These are phyloP conservation scores for Poecilia wingei DNA, from an alignment of 2,797 vertebrate species.

Conservation along the genomic window DNA sequence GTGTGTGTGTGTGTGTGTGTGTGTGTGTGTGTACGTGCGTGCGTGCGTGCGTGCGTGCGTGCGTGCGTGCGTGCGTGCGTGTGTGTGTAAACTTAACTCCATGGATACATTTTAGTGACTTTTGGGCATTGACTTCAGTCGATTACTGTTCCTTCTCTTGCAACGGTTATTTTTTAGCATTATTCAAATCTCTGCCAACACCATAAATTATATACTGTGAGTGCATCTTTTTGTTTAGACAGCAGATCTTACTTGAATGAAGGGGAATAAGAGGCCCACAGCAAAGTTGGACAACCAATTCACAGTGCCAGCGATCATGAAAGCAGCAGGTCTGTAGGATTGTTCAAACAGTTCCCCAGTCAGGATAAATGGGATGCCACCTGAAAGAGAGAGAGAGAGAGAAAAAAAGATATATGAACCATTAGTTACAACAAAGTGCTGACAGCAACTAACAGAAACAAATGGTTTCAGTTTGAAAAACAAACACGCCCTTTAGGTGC, in stretches of 20 bases:
- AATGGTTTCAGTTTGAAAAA: neutral
- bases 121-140: neutral
- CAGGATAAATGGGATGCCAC: constrained; percentile 93
- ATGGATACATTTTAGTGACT: neutral
- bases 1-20: too few species aligned
- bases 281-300: constrained; percentile 94
- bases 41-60: too few species aligned
- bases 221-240: neutral
- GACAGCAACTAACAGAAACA: constrained; percentile 7
- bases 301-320: constrained; percentile 88
- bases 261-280: constrained; percentile 92
- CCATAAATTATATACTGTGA: neutral
- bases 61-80: too few species aligned
- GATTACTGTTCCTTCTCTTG: neutral
- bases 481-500: neutral
- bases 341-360: constrained; percentile 94
- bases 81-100: too few species aligned
- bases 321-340: constrained; percentile 88
- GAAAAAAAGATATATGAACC: neutral
- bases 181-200: neutral
- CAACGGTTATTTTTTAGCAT: neutral
- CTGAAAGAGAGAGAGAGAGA: constrained; percentile 63
- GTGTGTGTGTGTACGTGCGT: too few species aligned
- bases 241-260: constrained; percentile 87
- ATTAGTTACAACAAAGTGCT: constrained; percentile 7